Evolutionary conservation across 2,888 invertebrate genomes (phyloP).

Genomic region (Baronia brevicornis): DNA sequence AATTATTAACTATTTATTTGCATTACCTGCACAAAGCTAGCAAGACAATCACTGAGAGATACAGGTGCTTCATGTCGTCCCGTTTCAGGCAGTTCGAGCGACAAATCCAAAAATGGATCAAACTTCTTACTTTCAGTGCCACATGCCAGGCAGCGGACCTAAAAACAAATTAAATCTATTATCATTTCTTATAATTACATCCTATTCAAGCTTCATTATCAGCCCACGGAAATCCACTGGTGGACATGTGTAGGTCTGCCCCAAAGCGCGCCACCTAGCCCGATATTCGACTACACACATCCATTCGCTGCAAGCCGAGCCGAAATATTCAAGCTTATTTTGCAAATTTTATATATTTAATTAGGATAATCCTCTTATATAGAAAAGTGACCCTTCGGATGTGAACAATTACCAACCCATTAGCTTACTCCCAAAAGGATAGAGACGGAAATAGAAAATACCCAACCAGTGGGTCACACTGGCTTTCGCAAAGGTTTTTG

Average conservation of each 20-base stretch:
- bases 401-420: background rate
- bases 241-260: too few species aligned
- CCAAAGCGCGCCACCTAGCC: too few species aligned
- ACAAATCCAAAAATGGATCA: slow-evolving; percentile 89
- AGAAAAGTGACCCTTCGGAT: slow-evolving; percentile 1
- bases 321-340: too few species aligned
- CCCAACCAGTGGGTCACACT: background rate
- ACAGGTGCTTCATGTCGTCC: slow-evolving; percentile 61
- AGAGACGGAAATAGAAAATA: background rate
- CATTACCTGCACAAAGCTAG: slow-evolving; percentile 80
- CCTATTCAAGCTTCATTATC: too few species aligned
- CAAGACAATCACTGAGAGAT: slow-evolving; percentile 79
- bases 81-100: slow-evolving; percentile 82
- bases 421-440: too few species aligned
- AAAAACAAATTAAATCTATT: slow-evolving; percentile 20
- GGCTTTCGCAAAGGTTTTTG: slow-evolving; percentile 3
- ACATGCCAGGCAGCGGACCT: slow-evolving; percentile 85
- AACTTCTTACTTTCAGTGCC: slow-evolving; percentile 87
- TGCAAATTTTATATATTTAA: too few species aligned
- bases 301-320: too few species aligned
- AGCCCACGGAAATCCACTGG: too few species aligned
- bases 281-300: too few species aligned
- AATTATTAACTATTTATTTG: background rate
- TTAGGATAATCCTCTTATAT: background rate
- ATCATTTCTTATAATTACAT: too few species aligned